Evolutionary conservation across 2,888 invertebrate species (phyloP), one percentile per base, ranked within the genome.

Genomic region (Eilema caniola): DNA sequence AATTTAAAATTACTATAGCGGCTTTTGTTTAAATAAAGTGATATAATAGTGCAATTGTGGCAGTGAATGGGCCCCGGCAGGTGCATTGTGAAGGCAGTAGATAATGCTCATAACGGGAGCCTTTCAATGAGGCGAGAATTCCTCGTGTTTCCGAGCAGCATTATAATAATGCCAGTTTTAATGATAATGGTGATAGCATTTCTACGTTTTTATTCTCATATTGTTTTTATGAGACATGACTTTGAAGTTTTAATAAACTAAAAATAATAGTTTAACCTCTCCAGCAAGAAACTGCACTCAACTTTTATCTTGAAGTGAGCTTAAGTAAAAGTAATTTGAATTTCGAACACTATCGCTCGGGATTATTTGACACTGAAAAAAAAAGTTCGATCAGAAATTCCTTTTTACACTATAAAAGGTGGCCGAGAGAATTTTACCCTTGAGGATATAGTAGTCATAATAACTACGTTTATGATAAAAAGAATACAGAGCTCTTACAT

Each of bases 41-140:
- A 80, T 74, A 81, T 79, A 84, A 83, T 77, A 75, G 83, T 83
- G 85, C 86, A 87, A 87, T 87, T 86, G 81, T 83, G 76, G 25
- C 78, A 81, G 78, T 85, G 85, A 90, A 91, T 90, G 83, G 16
- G 86, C 82, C 83, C 88, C 85, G 88, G 82, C 86, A 88, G 88
- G 83, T 89, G 89, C 90, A 90, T 89, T 88, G 85, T 84, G 84
- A 65, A 80, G 82, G 81, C 71, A 65, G 79, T 77, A 87, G 87
- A 88, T 89, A 89, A 86, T 85, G 84, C 83, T 80, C 81, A 83
- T 85, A 80, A 83, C 82, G 79, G 73, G 73, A 77, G 82, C 73
- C 70, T 75, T 80, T 77, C 81, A 84, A 78, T 72, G 72, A 59
- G 41, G 64, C 8, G 41, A 56, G 62, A 62, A 37, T 37, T 56